Percentiles rank a stretch among this genome's conserved stretches.
Evolutionary conservation across 2,113 vertebrate species (phyloP).

Genomic region (Dicentrarchus labrax): DNA sequence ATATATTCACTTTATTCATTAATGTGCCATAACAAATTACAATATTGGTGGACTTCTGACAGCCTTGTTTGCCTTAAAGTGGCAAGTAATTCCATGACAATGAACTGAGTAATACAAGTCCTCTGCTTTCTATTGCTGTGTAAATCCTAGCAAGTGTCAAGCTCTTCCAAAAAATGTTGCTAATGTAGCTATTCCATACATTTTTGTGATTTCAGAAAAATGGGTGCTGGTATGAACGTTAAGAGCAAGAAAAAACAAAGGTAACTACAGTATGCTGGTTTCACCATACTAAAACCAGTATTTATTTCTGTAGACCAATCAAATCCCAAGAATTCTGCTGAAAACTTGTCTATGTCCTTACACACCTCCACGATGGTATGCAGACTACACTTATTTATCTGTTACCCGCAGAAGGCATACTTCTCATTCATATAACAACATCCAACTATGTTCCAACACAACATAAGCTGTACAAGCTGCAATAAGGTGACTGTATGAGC

Average conservation of each 20-base stretch:
- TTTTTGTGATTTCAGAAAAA: no score
- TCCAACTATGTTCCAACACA: neutral
- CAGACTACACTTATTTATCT: slow-evolving; percentile 1
- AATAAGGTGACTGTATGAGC: neutral
- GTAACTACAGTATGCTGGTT: no score
- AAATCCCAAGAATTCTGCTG: neutral
- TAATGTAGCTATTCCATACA: no score
- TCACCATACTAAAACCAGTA: no score
- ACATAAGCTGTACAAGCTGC: neutral
- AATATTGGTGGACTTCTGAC: neutral
- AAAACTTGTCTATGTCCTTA: neutral
- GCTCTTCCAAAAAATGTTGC: no score
- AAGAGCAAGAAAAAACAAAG: no score
- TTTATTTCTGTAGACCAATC: no score
- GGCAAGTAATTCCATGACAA: neutral
- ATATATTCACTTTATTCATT: neutral
- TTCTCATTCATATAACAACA: neutral
- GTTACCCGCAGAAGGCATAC: neutral
- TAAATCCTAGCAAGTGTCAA: neutral
- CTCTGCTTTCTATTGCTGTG: neutral
- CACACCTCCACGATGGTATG: neutral
- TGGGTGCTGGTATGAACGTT: no score
- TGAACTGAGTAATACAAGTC: neutral
- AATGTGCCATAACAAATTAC: neutral
- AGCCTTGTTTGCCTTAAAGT: neutral